Evolutionary conservation across 2,888 invertebrate genomes (phyloP), one percentile per base, ranked within the genome.

Genomic region (Pyrocoelia pectoralis): DNA sequence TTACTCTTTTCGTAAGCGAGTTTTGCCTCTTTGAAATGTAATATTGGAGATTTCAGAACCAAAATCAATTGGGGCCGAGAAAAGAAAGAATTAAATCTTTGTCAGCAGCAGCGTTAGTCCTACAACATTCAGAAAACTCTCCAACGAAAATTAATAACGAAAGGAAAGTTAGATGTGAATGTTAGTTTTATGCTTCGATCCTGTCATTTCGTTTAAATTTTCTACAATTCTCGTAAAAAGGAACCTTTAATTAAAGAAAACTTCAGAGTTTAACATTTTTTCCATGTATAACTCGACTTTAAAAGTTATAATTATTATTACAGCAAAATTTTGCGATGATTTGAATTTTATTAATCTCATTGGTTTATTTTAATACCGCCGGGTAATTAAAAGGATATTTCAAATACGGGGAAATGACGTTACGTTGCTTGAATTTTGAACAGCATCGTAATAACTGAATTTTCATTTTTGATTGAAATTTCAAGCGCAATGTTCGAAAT

Each of bases 1-100:
- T 60, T 56, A 55, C 65, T 59, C 43, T 48, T 64, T 65, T 56
- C 33, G 55, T 59, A 57, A 56, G 58, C 52, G 54, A 54, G 53
- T 58, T 63, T 59, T 55, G 50, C 51, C 43, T 49, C 55, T 38
- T 14, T 19, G 49, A 63, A 48, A 54, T 33, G 29, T 53, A 54
- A 58, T 61, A 61, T 56, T 56, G 24, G 43, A 19, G 50, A 59
- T 33, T 63, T 57, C 46, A 28, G 24, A 38, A 40, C 41, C 41
- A 54, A 58, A 63, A 50, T 58, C 54, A 57, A 63, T 58, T 58
- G 58, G 43, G 38, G 54, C 52, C 18, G 28, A 52, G 58, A 52
- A 49, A 52, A 58, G 40, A 38, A 33, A 33, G 52, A 58, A 58
- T 58, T 58, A 58, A 52, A 52, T 52, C 51, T 58, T 58, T 58